Evolutionary conservation across 2,888 invertebrate species (phyloP).

Genomic region (Lottia gigantea): DNA sequence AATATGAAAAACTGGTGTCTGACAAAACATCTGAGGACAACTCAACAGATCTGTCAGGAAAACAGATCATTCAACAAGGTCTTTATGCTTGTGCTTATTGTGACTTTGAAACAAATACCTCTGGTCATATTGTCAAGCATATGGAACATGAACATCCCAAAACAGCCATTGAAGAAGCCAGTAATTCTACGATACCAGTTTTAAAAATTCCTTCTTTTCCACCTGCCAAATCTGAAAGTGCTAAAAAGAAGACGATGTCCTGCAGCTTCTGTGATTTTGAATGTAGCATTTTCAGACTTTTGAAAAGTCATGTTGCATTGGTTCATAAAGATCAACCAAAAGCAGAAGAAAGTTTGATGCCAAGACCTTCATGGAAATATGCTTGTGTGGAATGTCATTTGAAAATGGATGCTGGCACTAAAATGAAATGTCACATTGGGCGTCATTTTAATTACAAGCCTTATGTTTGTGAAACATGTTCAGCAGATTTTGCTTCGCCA

Average conservation of each 20-base stretch:
- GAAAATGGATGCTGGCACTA: constrained; percentile 35
- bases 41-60: constrained; percentile 2
- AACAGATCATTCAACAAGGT: constrained; percentile 28
- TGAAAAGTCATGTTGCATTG: constrained; percentile 7
- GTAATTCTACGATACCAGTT: neutral
- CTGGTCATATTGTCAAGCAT: constrained; percentile 20
- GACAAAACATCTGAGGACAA: neutral
- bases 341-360: neutral
- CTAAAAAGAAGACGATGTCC: neutral
- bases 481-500: constrained; percentile 34
- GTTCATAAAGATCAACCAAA: constrained; percentile 6
- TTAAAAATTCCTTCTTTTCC: neutral
- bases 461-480: constrained; percentile 36
- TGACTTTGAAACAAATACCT: constrained; percentile 21
- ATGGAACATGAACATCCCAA: constrained; percentile 15
- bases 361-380: constrained; percentile 24
- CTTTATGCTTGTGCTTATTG: constrained; percentile 22
- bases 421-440: constrained; percentile 39
- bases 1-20: constrained; percentile 9
- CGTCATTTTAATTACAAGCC: constrained; percentile 38
- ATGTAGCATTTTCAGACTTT: neutral
- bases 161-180: neutral
- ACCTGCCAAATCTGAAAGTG: neutral
- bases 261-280: neutral
- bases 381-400: constrained; percentile 34